phyloP scores from a whole-genome alignment of 2,797 vertebrate species.

The Sebastes cheni region DNA sequence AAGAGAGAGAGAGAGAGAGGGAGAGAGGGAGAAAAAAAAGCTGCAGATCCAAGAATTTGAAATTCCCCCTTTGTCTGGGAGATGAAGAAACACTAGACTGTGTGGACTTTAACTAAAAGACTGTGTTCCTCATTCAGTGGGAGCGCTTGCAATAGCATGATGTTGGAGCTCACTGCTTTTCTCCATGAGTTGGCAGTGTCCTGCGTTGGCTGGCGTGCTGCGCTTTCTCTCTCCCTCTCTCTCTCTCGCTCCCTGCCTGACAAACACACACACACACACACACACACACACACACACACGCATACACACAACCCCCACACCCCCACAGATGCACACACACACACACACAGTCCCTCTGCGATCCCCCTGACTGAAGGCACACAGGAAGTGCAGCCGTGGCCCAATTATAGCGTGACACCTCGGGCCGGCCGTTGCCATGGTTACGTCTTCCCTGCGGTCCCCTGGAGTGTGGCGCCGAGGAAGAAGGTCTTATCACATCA shows the following conservation, averaged over 20 bases:
- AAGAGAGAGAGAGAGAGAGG: conserved; percentile 33
- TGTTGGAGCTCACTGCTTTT: conserved; percentile 77
- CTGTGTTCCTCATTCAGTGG: conserved; percentile 72
- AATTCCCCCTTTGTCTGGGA: conserved; percentile 76
- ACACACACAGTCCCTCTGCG: conserved; percentile 74
- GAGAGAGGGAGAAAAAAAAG: conserved; percentile 21
- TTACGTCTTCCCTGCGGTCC: conserved; percentile 87
- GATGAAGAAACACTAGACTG: conserved; percentile 73
- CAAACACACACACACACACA: conserved; percentile 65
- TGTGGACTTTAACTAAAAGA: conserved; percentile 67
- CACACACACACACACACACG: not conserved
- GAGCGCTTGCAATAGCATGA: conserved; percentile 69
- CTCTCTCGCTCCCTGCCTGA: conserved; percentile 73
- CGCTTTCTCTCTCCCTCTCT: conserved; percentile 55
- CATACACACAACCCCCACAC: conserved; percentile 27
- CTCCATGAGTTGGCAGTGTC: conserved; percentile 81
- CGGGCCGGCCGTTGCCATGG: conserved; percentile 91
- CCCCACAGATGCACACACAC: conserved; percentile 28
- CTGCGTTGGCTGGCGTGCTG: conserved; percentile 80
- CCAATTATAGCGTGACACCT: conserved; percentile 91
- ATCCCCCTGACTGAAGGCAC: conserved; percentile 81
- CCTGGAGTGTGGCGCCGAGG: conserved; percentile 88
- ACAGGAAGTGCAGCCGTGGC: conserved; percentile 89
- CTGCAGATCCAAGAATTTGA: conserved; percentile 78
- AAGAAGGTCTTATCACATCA: conserved; percentile 90